Evolutionary conservation across 2,797 vertebrate genomes (phyloP), one percentile per base, ranked within the genome.

Genomic region (Champsocephalus gunnari): DNA sequence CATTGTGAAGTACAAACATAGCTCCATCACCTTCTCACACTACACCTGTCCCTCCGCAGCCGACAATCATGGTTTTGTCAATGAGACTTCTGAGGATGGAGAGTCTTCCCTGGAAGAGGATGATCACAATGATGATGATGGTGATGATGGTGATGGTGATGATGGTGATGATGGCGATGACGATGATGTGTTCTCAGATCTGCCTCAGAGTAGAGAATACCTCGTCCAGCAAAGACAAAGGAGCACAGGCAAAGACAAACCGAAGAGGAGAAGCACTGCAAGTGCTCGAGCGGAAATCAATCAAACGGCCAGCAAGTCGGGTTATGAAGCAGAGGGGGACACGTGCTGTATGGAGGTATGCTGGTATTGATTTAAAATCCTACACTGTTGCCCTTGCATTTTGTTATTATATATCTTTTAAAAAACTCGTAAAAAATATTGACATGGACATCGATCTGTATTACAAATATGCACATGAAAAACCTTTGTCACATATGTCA

Each of bases 11-110:
- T 92, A 96, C 86, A 95, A 95, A 73, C 85, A 85, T 16, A 95
- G 93, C 82, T 92, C 92, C 70, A 96, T 96, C 73, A 85, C 94
- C 6, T 97, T 97, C 88, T 92, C 94, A 14, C 93, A 96, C 78
- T 84, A 78, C 0, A 34, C 62, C 58, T 32, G 47, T 38, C 28
- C 71, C 16, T n/a, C 73, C 3, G 63, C 62, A 62, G 32, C 13
- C 17, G 82, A 80, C 24, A 54, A 68, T 66, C 84, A 77, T 1
- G 67, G 88, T 65, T 82, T 21, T 38, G 75, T 79, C 69, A 82
- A 75, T 0, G 83, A 95, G 49, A 89, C 87, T 64, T 94, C 86
- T 17, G 91, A 95, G 3, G 87, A 87, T n/a, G 90, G 72, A 24
- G 73, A 84, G 48, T 93, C 88, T 41, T 95, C 91, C 24, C 93